Evolutionary conservation across 1,140 invertebrate genomes (phyloP), one percentile per base, ranked within the genome.

Genomic region (Leptinotarsa defecta): DNA sequence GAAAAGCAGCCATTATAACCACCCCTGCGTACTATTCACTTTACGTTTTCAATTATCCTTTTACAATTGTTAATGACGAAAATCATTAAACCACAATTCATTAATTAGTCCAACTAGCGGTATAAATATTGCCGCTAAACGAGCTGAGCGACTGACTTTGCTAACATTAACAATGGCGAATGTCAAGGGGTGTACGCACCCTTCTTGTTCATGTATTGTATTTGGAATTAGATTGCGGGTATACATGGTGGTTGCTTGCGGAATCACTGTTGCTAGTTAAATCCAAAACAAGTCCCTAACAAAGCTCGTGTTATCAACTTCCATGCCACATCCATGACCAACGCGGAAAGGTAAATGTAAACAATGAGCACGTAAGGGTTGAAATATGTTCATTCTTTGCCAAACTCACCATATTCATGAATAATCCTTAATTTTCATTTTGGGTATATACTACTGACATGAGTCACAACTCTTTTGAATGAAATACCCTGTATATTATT

Each of bases 51-150:
- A 57, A 57, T 57, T 57, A 57, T 19, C 52, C 52, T 19, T 17
- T 57, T 17, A 13, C n/a, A 57, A 57, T 57, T 57, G n/a, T 19
- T 57, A 57, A 57, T 57, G 52, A 57, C 52, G 52, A 57, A 57
- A 57, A 19, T 19, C 52, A 57, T 57, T 57, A 57, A 57, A 57
- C 15, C 52, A 57, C 52, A 57, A 57, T 57, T 57, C 52, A 57
- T 57, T 57, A 57, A 57, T 57, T 57, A 57, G 52, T 19, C 15
- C 52, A 57, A 57, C 52, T 57, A 57, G 52, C 52, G n/a, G 52
- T 57, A 57, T 57, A 57, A 57, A 57, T 57, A 57, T 57, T 57
- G 52, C 52, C 52, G 8, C 52, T 57, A 57, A 57, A 57, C 52
- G 52, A 57, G n/a, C 15, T 57, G 15, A 57, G 15, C n/a, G 52